Percentiles rank a stretch among this genome's conserved stretches.
These are phyloP conservation scores for Pluvialis apricaria DNA, from an alignment of 2,113 vertebrate species.

Conservation along the genomic window DNA sequence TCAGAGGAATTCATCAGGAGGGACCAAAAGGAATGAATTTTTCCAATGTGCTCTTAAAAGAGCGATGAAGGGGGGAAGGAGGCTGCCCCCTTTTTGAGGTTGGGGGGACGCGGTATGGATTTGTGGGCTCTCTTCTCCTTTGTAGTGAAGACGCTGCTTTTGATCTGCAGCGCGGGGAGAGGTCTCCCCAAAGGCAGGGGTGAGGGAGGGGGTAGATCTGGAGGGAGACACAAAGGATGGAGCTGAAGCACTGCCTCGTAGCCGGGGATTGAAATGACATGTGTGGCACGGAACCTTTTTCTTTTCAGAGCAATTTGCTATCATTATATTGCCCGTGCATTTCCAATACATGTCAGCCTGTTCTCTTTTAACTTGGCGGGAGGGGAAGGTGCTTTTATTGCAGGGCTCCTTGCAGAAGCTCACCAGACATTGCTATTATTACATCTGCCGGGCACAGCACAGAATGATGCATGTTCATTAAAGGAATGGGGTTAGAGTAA, in stretches of 20 bases:
- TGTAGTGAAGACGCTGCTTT: constrained; percentile 10
- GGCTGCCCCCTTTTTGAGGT: not conserved
- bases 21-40: constrained; percentile 19
- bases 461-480: constrained; percentile 52
- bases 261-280: constrained; percentile 55
- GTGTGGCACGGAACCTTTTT: constrained; percentile 41
- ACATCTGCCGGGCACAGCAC: constrained; percentile 12
- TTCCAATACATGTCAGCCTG: constrained; percentile 69
- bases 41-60: constrained; percentile 2
- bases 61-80: not conserved
- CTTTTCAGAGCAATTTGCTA: constrained; percentile 69
- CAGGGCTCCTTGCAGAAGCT: constrained; percentile 45
- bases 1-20: constrained; percentile 21
- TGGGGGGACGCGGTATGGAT: rapidly evolving
- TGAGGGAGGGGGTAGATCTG: not conserved
- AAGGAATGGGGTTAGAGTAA: constrained; percentile 3
- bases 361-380: constrained; percentile 66
- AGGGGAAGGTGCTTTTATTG: constrained; percentile 65
- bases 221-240: constrained; percentile 48
- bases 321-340: constrained; percentile 70
- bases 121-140: not conserved
- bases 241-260: constrained; percentile 43
- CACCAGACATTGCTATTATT: constrained; percentile 46
- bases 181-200: constrained; percentile 22
- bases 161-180: not conserved